Conservation (phyloP, 2,797 vertebrate species). For the Anas flavirostris region DNA sequence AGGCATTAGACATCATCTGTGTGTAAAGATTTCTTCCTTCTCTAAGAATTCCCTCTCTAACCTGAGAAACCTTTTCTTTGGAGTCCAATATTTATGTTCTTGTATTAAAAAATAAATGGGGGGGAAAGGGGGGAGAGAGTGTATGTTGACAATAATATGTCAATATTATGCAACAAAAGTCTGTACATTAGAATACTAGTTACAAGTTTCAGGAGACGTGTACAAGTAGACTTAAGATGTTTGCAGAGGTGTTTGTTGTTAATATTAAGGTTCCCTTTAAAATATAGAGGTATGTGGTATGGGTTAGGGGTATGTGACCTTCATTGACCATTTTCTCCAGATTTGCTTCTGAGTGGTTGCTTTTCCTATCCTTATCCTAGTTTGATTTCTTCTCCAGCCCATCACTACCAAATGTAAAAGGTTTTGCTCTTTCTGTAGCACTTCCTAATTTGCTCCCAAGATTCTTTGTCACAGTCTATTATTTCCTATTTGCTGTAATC, state of each 20-base stretch:
- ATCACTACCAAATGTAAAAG: neutral
- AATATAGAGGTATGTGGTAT: neutral
- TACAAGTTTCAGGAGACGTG: neutral
- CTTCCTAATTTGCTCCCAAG: neutral
- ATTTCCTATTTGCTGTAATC: neutral
- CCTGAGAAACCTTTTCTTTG: neutral
- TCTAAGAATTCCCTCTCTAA: neutral
- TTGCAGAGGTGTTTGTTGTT: neutral
- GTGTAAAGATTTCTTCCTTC: neutral
- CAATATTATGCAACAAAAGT: neutral
- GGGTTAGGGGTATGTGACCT: neutral
- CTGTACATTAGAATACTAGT: neutral
- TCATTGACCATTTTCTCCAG: neutral
- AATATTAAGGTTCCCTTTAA: neutral
- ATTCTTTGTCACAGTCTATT: neutral
- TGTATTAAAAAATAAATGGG: neutral
- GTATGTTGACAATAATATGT: too few relatives aligned
- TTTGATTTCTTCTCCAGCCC: neutral
- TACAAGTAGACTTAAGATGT: neutral
- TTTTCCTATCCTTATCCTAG: neutral
- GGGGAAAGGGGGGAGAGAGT: too few relatives aligned
- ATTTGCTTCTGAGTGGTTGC: neutral
- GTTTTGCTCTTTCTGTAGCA: neutral
- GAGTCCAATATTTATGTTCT: neutral
- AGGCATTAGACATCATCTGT: neutral